These are phyloP conservation scores for Meda fulgida DNA, from an alignment of 2,797 vertebrate species.

Conservation along the genomic window DNA sequence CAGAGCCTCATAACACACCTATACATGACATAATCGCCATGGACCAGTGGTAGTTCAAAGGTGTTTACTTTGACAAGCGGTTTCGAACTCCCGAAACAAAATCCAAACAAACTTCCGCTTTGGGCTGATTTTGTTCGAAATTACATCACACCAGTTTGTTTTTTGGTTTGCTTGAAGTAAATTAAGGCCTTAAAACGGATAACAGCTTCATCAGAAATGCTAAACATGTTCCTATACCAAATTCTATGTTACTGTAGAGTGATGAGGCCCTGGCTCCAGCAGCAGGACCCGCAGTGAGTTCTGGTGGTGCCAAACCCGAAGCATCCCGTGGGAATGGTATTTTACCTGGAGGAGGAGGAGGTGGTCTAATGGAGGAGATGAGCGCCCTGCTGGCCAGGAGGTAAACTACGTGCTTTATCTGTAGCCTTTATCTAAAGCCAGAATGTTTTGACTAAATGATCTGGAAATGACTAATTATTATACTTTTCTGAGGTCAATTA, in stretches of 20 bases:
- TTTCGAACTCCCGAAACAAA: background rate
- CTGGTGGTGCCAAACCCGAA: slow-evolving; percentile 84
- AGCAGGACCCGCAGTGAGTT: slow-evolving; percentile 65
- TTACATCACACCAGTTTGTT: background rate
- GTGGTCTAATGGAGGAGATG: slow-evolving; percentile 99
- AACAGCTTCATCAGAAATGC: background rate
- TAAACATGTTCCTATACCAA: background rate
- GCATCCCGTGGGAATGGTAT: slow-evolving; percentile 89
- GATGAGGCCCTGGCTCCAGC: slow-evolving; percentile 85
- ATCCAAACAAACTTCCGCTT: background rate
- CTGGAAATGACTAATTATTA: background rate
- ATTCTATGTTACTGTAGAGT: slow-evolving; percentile 71
- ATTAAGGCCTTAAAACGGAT: background rate
- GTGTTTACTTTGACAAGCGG: background rate
- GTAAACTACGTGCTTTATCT: slow-evolving; percentile 67
- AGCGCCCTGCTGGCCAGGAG: slow-evolving; percentile 96
- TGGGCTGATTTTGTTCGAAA: background rate
- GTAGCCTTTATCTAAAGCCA: background rate
- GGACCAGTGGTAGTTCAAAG: background rate
- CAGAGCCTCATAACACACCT: background rate
- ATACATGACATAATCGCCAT: background rate
- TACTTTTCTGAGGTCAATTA: background rate
- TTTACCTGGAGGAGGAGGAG: slow-evolving; percentile 84
- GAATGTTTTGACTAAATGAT: background rate
- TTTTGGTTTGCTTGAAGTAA: background rate